Base-by-base conservation (phyloP, 2,113 vertebrate species). In the Dromaius novaehollandiae region DNA sequence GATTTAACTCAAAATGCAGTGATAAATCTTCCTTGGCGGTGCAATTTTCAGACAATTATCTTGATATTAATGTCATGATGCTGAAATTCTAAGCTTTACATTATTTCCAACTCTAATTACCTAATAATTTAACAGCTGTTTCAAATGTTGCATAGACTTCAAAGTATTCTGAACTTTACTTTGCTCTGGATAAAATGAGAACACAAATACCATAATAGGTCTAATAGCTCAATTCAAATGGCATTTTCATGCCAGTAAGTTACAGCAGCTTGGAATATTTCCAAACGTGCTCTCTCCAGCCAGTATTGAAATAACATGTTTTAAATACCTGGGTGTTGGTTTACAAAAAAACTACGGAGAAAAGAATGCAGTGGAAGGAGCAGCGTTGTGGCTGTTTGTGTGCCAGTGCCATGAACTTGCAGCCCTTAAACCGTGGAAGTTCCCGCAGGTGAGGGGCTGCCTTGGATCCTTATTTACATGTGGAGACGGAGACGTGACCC, bases 101-200 rank as follows among this genome's bases (percentile, higher is more conserved):
- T 91, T 86, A 44, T 55, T 95, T 90, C 77, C 75, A 71, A 17
- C 76, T 76, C 65, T 38, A 60, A 60, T 34, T 60, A 38, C 48
- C 69, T 38, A 79, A 34, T 78, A 90, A 90, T 50, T 92, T 68
- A 88, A 83, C 25, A 55, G 81, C 82, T 68, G 75, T 68, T 69
- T 68, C 32, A 68, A 69, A 58, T 38, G 68, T 8, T 83, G 77
- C 76, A 89, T 89, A 88, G 87, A 82, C 61, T 83, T 88, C 68
- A 30, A 75, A 87, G 78, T 78, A 44, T 75, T 55, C 71, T 69
- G 51, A 89, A 66, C 80, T 81, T 85, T 55, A 73, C 84, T 89
- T 88, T 91, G 83, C 71, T 94, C 93, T 68, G 91, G 96, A 91
- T 79, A 65, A 93, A 91, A 85, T 6, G 32, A 80, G 65, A 93